Conservation (phyloP, 2,113 vertebrate species). For the Rattus norvegicus region DNA sequence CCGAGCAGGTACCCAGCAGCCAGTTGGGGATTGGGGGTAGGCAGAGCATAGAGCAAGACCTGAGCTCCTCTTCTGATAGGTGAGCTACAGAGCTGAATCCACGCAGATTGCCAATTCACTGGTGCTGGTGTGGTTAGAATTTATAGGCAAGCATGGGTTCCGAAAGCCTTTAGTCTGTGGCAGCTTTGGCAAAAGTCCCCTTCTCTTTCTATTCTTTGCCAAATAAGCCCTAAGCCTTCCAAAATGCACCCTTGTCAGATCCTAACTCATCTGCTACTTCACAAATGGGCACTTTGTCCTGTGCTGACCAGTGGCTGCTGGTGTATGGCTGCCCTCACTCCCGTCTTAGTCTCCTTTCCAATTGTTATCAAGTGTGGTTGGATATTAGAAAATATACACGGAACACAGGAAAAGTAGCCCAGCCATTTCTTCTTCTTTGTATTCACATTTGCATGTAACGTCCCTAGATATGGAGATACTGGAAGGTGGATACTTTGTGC, state of each 20-base stretch:
- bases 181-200: neutral
- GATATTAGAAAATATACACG: neutral
- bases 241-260: neutral
- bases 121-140: neutral
- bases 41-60: neutral
- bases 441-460: neutral
- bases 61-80: neutral
- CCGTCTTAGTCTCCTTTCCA: neutral
- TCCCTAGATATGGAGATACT: neutral
- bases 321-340: neutral
- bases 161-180: neutral
- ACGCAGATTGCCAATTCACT: neutral
- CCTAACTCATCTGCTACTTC: neutral
- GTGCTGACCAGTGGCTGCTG: neutral
- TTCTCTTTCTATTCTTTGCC: neutral
- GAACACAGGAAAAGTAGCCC: neutral
- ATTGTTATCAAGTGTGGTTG: neutral
- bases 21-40: too few species aligned
- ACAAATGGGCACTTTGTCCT: too few species aligned
- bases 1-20: neutral
- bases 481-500: neutral
- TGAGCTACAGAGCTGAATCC: neutral
- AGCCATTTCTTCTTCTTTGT: neutral
- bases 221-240: neutral
- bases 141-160: neutral